phyloP scores from a whole-genome alignment of 2,888 invertebrate genomes.

The Archaeoteleia sp. region DNA sequence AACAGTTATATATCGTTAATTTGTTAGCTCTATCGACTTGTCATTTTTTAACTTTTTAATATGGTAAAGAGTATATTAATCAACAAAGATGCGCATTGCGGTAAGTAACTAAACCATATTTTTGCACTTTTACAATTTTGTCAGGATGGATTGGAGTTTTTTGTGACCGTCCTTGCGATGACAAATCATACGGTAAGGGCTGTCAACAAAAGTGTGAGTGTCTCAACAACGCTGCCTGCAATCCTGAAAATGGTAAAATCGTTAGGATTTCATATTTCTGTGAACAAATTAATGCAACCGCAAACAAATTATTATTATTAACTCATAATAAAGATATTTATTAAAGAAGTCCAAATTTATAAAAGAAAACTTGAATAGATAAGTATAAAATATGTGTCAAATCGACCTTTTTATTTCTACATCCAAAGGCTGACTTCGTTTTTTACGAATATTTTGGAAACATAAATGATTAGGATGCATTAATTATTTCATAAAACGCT shows the following conservation, averaged over 20 bases:
- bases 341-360: no score
- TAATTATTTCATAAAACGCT: slow-evolving; percentile 8
- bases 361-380: no score
- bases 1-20: no score
- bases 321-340: no score
- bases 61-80: background rate
- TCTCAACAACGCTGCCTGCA: slow-evolving; percentile 87
- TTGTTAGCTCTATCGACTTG: no score
- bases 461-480: no score
- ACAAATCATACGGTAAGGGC: slow-evolving; percentile 86
- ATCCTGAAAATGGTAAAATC: slow-evolving; percentile 86
- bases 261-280: background rate
- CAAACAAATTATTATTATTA: no score
- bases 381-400: no score
- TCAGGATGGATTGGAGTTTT: slow-evolving; percentile 84
- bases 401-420: no score
- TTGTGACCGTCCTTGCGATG: slow-evolving; percentile 92
- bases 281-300: background rate
- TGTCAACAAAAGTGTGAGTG: slow-evolving; percentile 86
- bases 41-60: background rate
- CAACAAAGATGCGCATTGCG: background rate
- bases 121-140: slow-evolving; percentile 42
- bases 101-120: slow-evolving; percentile 15
- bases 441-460: no score
- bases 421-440: no score